phyloP scores from a whole-genome alignment of 2,888 invertebrate genomes.

The Megastigmus dorsalis region DNA sequence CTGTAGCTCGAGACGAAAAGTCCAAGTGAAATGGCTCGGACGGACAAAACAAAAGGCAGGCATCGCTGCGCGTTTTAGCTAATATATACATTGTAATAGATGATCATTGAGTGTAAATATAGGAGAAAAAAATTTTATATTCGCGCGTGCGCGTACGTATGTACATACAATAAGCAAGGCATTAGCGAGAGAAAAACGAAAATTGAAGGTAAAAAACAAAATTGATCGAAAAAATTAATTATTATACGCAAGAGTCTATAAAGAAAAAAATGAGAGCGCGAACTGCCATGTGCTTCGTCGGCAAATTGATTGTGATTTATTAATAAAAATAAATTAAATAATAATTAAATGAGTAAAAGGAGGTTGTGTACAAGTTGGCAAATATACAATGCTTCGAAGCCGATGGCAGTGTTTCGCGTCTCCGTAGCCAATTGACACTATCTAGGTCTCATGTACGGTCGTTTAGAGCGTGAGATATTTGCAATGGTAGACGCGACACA shows the following conservation, averaged over 20 bases:
- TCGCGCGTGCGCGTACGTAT: constrained; percentile 29
- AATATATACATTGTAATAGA: constrained; percentile 23
- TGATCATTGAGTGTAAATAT: constrained; percentile 46
- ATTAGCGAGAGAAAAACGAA: constrained; percentile 6
- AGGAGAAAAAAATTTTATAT: constrained; percentile 42
- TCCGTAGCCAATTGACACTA: constrained; percentile 25
- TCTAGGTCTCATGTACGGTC: constrained; percentile 16
- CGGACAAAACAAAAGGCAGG: neutral
- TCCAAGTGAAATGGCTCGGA: constrained; percentile 13
- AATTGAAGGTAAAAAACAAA: neutral
- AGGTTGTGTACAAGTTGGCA: constrained; percentile 31
- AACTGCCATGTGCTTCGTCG: constrained; percentile 45
- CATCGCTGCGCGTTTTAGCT: constrained; percentile 30
- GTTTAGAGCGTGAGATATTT: constrained; percentile 13
- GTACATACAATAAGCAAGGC: constrained; percentile 38
- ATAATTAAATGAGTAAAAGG: constrained; percentile 7
- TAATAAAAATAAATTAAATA: constrained; percentile 9
- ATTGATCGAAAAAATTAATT: constrained; percentile 4
- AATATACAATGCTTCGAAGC: constrained; percentile 32
- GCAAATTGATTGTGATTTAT: constrained; percentile 37
- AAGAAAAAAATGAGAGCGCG: constrained; percentile 1
- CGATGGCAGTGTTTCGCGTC: constrained; percentile 26
- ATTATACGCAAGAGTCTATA: constrained; percentile 1
- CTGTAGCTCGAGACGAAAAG: neutral
- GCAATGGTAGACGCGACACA: constrained; percentile 26